Evolutionary conservation across 1,140 invertebrate genomes (phyloP).

Genomic region (Hetaerina americana): DNA sequence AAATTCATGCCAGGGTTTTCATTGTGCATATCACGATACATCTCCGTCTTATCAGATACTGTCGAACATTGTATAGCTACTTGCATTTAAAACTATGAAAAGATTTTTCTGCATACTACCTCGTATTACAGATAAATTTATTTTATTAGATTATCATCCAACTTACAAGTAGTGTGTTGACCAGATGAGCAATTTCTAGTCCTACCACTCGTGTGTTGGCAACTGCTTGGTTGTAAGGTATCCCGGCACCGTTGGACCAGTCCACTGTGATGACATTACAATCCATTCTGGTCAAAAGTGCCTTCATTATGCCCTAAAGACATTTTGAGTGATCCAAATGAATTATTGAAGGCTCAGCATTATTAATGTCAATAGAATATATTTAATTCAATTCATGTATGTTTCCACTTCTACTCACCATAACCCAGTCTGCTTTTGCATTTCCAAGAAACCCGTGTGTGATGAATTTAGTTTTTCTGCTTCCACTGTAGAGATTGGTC

Average conservation of each 20-base stretch:
- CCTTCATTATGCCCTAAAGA: slow-evolving; percentile 59
- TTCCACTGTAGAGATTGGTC: slow-evolving; percentile 59
- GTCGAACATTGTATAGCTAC: no score
- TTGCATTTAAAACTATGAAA: no score
- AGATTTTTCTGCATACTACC: no score
- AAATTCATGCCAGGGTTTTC: no score
- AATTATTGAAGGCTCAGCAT: neutral
- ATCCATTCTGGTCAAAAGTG: slow-evolving; percentile 60
- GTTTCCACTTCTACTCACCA: no score
- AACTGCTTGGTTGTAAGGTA: slow-evolving; percentile 59
- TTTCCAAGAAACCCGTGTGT: slow-evolving; percentile 85
- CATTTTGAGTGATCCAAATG: slow-evolving; percentile 1
- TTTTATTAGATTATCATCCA: no score
- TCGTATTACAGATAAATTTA: no score
- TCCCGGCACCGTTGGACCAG: slow-evolving; percentile 70
- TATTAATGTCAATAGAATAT: neutral
- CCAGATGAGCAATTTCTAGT: slow-evolving; percentile 66
- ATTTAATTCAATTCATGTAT: slow-evolving; percentile 16
- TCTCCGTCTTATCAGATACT: no score
- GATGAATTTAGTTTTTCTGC: slow-evolving; percentile 63
- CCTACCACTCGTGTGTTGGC: slow-evolving; percentile 73
- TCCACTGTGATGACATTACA: slow-evolving; percentile 73
- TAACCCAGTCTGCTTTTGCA: slow-evolving; percentile 71
- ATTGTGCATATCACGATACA: no score
- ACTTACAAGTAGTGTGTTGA: slow-evolving; percentile 52